Base-by-base conservation (phyloP, 2,797 vertebrate genomes). In the Cygnus olor region DNA sequence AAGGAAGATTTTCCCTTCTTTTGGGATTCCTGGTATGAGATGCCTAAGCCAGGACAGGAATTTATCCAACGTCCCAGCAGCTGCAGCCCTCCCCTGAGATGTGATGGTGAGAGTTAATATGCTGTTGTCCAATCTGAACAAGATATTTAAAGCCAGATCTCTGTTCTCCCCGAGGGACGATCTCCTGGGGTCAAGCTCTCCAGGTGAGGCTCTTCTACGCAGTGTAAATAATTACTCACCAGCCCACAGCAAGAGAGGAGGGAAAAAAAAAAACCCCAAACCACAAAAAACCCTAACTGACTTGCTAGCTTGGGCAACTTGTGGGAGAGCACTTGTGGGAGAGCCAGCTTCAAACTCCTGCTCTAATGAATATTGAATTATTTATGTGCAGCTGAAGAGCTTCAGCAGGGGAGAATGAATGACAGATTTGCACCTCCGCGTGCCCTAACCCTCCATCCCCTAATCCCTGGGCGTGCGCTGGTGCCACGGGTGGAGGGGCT, bases 331-430 rank as follows among this genome's bases (percentile, higher is more conserved):
- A 88, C 74, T 72, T 9, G 7, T 20, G 51, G 73, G 70, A 47
- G 30, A 84, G 60, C 73, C 88, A 78, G 45, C 80, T 94, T 90
- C 91, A 92, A 88, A 90, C 77, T 90, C 77, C 66, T 91, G 69
- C 70, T 93, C 21, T 95, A 66, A 84, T 90, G 78, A 95, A 84
- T 80, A 93, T 3, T 94, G 94, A 81, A 95, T 95, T 91, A 94
- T 95, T 96, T 84, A 89, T 87, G 47, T 9, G 68, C 16, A 1
- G 4, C 38, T 54, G 66, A 79, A 84, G 47, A 95, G 51, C 42
- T 94, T 77, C 88, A 70, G 5, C 63, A 66, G 70, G 73, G 65
- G 66, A 81, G 80, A 32, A 51, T 76, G 73, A 38, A n/a, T 91
- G 74, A 81, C 8, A 82, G 72, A 49, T 66, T 81, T 60, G 85